Evolutionary conservation across 2,113 vertebrate genomes (phyloP), one percentile per base, ranked within the genome.

Genomic region (Malaclemys terrapin): DNA sequence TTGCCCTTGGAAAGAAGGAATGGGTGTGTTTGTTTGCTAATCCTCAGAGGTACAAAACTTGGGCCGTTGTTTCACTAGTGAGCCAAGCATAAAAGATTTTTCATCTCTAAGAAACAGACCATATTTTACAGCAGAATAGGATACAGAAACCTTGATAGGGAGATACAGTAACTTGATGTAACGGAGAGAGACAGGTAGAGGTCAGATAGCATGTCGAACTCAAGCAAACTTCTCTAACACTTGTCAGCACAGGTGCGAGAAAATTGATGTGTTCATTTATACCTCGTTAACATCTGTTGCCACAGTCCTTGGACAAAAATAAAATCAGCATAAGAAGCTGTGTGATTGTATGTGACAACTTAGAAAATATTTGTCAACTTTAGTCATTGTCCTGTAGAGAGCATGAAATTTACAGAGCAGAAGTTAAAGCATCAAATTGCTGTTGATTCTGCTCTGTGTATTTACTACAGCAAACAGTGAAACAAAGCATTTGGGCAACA

Each of bases 241-340:
- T 96, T 98, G 95, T 97, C 97, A 97, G 89, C 84, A 89, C 56
- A 94, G 95, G 93, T 98, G 95, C 75, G 90, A 96, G 91, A 92
- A 96, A 97, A 93, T 54, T 89, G 97, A 98, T 94, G 80, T 98
- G 88, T 93, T 98, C 93, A 93, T 98, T 98, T 98, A 94, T 93
- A 96, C 59, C 72, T 91, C 79, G 85, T 98, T 98, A 98, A 94
- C 96, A 98, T 97, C 97, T 97, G 96, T 91, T 97, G 85, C 90
- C 91, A 97, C 87, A 53, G 82, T 93, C 80, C 89, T 85, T 16
- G 91, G 89, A 75, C 97, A 97, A 97, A 96, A 57, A 82, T 25
- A 82, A 94, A 94, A 91, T 82, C 89, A 79, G 24, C 4, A 2
- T 91, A 90, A 90, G 80, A 94, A 97, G 57, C n/a, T 89, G 54